Evolutionary conservation across 2,113 vertebrate species (phyloP), one percentile per base, ranked within the genome.

Genomic region (Rynchops niger): DNA sequence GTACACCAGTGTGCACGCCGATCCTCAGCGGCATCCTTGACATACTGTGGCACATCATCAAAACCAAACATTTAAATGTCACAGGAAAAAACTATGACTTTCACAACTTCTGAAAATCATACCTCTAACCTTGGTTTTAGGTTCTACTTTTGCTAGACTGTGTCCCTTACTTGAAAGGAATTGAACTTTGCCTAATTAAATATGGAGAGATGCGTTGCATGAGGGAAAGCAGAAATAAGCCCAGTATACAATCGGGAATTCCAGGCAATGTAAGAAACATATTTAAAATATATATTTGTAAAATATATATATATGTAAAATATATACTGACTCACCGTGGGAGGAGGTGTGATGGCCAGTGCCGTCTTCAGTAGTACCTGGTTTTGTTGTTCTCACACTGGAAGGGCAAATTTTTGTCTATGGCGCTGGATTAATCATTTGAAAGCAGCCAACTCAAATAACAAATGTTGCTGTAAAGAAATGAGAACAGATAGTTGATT

Each of bases 341-440:
- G 7, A 52, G 15, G 34, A 82, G 53, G 16, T 4, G 15, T 13
- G 13, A 94, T 53, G 66, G 56, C 30, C 45, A 18, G 56, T 0
- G 0, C 19, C 79, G 45, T 30, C 26, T 32, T 87, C 0, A 0
- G 13, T 22, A 12, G 32, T 74, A 43, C 25, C 61, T 79, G 23
- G 6, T 76, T 47, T 55, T 86, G 56, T 66, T 71, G 58, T 71
- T 93, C 59, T 80, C 0, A 0, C 0, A 0, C 56, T 61, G 2
- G 30, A 63, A 40, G 29, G 55, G 30, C 1, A 0, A 45, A 1
- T 11, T 81, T 7, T 82, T n/a, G 38, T 78, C 15, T 61, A 0
- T 56, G n/a, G 30, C 23, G 14, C 26, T 74, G 55, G 23, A 58
- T 83, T 92, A 52, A n/a, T 59, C 38, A 50, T 78, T 69, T 67